Evolutionary conservation across 2,888 invertebrate genomes (phyloP).

Genomic region (Teleogryllus oceanicus): DNA sequence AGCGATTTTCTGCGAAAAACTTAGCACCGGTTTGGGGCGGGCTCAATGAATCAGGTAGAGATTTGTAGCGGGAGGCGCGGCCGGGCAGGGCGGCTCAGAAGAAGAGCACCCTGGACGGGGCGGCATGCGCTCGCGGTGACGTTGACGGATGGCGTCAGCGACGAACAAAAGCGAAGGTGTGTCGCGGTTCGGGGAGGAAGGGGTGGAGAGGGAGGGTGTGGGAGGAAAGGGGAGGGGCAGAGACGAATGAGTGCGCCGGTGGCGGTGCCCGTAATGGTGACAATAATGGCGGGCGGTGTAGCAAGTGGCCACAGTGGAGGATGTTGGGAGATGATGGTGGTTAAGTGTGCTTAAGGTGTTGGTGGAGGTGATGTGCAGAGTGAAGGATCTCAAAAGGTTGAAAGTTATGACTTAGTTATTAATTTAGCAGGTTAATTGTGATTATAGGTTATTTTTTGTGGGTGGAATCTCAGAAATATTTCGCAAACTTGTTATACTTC

Average conservation of each 20-base stretch:
- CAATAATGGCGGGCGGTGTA: no score
- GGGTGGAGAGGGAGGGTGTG: neutral
- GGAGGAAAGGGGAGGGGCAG: neutral
- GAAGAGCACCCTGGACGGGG: neutral
- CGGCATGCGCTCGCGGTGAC: neutral
- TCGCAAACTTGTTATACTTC: no score
- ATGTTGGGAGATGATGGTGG: no score
- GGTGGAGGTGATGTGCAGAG: no score
- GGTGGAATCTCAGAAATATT: no score
- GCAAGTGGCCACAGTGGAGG: no score
- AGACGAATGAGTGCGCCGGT: neutral
- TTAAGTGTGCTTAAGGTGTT: no score
- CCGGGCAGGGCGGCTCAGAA: neutral
- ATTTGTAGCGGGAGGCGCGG: neutral
- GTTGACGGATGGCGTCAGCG: neutral
- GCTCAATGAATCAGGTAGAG: conserved; percentile 18
- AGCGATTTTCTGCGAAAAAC: conserved; percentile 7
- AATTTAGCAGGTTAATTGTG: no score
- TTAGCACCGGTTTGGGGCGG: neutral
- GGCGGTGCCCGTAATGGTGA: no score
- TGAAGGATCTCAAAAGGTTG: no score
- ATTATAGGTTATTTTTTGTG: no score
- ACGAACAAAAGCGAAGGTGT: neutral
- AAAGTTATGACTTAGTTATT: no score
- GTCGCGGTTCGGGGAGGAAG: neutral